Percentiles rank a stretch among this genome's conserved stretches.
phyloP scores from a whole-genome alignment of 2,888 invertebrate genomes.

The Carabus problematicus region DNA sequence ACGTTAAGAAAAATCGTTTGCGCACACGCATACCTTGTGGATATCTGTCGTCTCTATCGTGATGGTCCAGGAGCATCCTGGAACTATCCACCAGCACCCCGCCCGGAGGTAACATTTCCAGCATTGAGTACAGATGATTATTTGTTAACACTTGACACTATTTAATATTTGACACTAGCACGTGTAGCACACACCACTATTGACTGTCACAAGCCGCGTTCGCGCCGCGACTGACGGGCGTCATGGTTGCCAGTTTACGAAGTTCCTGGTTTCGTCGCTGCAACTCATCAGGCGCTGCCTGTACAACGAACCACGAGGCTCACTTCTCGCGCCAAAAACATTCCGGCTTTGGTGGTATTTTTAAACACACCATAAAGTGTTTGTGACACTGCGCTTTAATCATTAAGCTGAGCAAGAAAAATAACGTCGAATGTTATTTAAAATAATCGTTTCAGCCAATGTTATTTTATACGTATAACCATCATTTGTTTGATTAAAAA shows the following conservation, averaged over 20 bases:
- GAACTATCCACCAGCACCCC: conserved; percentile 10
- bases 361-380: conserved; percentile 5
- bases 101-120: conserved; percentile 33
- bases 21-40: conserved; percentile 20
- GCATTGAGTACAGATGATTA: conserved; percentile 17
- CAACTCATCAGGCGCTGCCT: conserved; percentile 18
- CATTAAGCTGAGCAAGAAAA: too few species aligned
- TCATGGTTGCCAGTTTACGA: conserved; percentile 10
- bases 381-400: too few species aligned
- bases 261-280: conserved; percentile 16
- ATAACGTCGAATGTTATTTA: not conserved
- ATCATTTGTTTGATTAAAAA: too few species aligned
- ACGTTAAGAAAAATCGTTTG: not conserved
- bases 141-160: not conserved
- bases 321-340: conserved; percentile 35
- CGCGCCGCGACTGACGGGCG: conserved; percentile 19
- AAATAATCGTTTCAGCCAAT: not conserved
- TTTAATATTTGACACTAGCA: conserved; percentile 18
- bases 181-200: conserved; percentile 18
- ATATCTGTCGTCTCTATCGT: conserved; percentile 24
- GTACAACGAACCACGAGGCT: not conserved
- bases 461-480: too few species aligned
- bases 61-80: conserved; percentile 6
- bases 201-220: conserved; percentile 23
- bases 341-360: not conserved